Evolutionary conservation across 2,113 vertebrate genomes (phyloP).

Genomic region (Chaetorhynchus papuensis): DNA sequence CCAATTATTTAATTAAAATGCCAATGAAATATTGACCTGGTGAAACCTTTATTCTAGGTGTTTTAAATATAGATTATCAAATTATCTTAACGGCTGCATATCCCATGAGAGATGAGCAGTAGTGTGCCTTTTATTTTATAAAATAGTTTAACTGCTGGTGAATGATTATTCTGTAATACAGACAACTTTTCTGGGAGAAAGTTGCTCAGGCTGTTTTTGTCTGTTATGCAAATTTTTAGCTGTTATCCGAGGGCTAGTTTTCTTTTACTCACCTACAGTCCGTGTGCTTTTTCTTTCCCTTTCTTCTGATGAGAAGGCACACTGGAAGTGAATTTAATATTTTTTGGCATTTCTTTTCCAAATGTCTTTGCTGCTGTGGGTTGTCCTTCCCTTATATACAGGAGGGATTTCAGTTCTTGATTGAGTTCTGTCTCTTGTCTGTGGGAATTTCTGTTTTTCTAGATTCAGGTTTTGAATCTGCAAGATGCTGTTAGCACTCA

Average conservation of each 20-base stretch:
- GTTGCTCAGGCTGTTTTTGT: neutral
- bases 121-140: neutral
- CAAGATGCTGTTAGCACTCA: neutral
- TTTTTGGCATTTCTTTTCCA: neutral
- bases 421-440: neutral
- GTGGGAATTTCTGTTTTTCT: neutral
- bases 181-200: neutral
- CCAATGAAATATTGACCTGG: constrained; percentile 53
- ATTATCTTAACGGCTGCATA: constrained; percentile 16
- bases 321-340: neutral
- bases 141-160: neutral
- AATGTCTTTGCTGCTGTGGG: neutral
- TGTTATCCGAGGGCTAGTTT: neutral
- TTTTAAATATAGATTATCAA: constrained; percentile 59
- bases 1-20: constrained; percentile 71
- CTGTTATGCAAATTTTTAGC: neutral
- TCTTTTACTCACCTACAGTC: neutral
- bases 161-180: neutral
- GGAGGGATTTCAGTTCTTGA: neutral
- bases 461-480: neutral
- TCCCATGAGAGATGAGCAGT: neutral
- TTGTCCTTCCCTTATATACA: neutral
- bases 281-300: neutral
- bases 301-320: neutral
- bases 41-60: constrained; percentile 45